phyloP scores from a whole-genome alignment of 2,113 vertebrate species.

The Cyanoramphus novaezelandiae region DNA sequence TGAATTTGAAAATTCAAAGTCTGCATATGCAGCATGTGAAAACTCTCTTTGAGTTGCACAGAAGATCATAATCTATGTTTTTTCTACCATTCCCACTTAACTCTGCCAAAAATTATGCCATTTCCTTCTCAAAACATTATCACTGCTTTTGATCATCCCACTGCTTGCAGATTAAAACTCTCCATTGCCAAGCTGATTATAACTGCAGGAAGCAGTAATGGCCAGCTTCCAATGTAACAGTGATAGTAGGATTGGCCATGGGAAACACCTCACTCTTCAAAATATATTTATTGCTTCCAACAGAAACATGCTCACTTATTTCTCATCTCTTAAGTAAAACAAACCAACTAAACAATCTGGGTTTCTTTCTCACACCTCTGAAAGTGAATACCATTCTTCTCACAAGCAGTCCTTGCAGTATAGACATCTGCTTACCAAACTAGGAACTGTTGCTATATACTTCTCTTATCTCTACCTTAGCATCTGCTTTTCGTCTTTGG shows the following conservation, averaged over 20 bases:
- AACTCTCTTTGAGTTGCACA: not conserved
- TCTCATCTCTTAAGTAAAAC: not conserved
- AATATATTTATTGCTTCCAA: not conserved
- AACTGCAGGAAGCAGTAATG: not conserved
- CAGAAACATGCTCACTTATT: not conserved
- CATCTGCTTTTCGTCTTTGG: not conserved
- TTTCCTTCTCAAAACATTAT: constrained; percentile 53
- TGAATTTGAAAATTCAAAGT: constrained; percentile 11
- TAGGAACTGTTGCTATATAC: not conserved
- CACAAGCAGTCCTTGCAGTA: not conserved
- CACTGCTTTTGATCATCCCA: constrained; percentile 39
- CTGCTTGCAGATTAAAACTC: not conserved
- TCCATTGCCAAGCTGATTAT: constrained; percentile 6
- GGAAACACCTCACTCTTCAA: not conserved
- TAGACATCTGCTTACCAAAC: not conserved
- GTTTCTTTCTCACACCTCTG: not conserved
- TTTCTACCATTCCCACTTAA: not conserved
- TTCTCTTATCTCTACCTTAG: not conserved
- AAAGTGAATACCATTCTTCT: not conserved
- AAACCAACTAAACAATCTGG: not conserved
- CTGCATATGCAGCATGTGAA: not conserved
- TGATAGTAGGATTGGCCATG: not conserved
- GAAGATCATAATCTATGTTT: constrained; percentile 6
- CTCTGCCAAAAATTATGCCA: constrained; percentile 35
- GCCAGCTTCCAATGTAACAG: not conserved